A percentile compares a stretch with the other conserved stretches of the same genome.
These are phyloP conservation scores for Trematomus bernacchii DNA, from an alignment of 2,797 vertebrate species.

Conservation along the genomic window DNA sequence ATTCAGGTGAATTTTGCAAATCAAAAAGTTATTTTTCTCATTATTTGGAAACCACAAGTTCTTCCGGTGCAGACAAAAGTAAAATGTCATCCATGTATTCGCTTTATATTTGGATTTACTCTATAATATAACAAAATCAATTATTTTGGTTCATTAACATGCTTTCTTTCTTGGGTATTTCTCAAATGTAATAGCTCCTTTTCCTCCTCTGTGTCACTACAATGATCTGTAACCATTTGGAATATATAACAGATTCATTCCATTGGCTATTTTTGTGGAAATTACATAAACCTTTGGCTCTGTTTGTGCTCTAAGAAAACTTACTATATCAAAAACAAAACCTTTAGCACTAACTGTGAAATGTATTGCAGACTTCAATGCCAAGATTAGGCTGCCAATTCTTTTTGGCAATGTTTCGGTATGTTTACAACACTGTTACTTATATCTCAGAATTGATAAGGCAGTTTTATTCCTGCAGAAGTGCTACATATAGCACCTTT, in stretches of 20 bases:
- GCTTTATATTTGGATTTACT: no score
- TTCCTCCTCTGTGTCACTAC: neutral
- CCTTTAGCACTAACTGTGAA: neutral
- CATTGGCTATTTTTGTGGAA: neutral
- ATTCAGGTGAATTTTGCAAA: no score
- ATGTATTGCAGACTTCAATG: neutral
- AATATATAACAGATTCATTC: neutral
- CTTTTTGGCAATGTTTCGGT: neutral
- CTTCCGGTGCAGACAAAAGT: no score
- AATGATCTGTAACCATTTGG: neutral
- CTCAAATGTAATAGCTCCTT: neutral
- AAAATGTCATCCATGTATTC: no score
- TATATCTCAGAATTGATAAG: constrained; percentile 1
- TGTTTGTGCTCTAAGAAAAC: neutral
- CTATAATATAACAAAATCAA: neutral
- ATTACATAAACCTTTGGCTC: neutral
- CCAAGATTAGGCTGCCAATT: neutral
- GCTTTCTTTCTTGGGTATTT: neutral
- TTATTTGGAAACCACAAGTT: no score
- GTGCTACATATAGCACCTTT: constrained; percentile 22
- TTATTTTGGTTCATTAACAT: neutral
- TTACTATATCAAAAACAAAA: neutral
- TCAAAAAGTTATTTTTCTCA: no score
- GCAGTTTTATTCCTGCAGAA: constrained; percentile 12
- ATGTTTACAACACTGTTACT: constrained; percentile 3